Percentiles rank a stretch among this genome's conserved stretches.
Evolutionary conservation across 2,888 invertebrate genomes (phyloP).

Genomic region (Scotopteryx bipunctaria): DNA sequence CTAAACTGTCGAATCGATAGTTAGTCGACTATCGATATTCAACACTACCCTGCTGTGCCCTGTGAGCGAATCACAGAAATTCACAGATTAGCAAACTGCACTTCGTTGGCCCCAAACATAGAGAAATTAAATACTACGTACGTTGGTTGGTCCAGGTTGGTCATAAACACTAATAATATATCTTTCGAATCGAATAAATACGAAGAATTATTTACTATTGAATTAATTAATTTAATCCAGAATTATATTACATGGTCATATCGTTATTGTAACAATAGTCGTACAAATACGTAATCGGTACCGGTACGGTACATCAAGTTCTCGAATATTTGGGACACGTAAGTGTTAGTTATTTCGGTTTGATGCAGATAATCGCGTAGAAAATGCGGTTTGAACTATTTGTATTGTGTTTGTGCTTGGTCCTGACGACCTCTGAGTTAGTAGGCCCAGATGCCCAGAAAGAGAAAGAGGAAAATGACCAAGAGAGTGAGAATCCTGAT

Average conservation of each 20-base stretch:
- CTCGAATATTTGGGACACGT: constrained; percentile 68
- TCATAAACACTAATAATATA: too few relatives aligned
- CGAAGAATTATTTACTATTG: too few relatives aligned
- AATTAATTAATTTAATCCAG: too few relatives aligned
- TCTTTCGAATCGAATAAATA: too few relatives aligned
- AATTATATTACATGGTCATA: neutral
- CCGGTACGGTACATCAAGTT: constrained; percentile 3
- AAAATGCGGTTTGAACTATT: constrained; percentile 60
- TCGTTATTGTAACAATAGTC: neutral
- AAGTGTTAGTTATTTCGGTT: constrained; percentile 51
- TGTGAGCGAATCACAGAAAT: too few relatives aligned
- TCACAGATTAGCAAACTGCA: too few relatives aligned
- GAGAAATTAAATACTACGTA: too few relatives aligned
- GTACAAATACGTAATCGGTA: neutral
- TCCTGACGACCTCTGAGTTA: constrained; percentile 59
- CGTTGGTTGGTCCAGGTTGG: too few relatives aligned
- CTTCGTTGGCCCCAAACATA: too few relatives aligned
- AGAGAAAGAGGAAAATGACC: constrained; percentile 51
- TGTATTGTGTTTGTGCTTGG: constrained; percentile 57
- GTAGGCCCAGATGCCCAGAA: constrained; percentile 63
- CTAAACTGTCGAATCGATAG: too few relatives aligned
- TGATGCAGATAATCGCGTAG: constrained; percentile 42
- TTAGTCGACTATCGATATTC: too few relatives aligned
- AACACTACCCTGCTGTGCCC: too few relatives aligned
- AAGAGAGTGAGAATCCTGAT: constrained; percentile 48